Percentiles rank a stretch among this genome's conserved stretches.
Evolutionary conservation across 2,797 vertebrate genomes (phyloP).

Genomic region (Ctenopoma multispine): DNA sequence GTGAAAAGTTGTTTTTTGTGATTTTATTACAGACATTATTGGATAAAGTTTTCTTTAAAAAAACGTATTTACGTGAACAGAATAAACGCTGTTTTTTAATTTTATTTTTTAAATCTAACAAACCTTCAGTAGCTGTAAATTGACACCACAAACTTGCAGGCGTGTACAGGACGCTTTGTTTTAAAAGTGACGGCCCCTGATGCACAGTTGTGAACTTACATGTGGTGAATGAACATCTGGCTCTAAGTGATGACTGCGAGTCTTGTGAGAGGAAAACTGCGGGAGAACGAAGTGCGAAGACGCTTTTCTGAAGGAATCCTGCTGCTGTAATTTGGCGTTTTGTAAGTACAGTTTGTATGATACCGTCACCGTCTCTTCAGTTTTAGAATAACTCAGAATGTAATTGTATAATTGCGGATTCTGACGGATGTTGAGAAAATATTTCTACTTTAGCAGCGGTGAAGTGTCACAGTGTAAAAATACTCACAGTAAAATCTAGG

Average conservation of each 20-base stretch:
- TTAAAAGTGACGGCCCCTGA: conserved; percentile 16
- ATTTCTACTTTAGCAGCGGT: too few relatives aligned
- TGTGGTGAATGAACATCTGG: conserved; percentile 65
- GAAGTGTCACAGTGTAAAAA: too few relatives aligned
- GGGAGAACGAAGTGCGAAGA: conserved; percentile 4
- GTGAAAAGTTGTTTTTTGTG: too few relatives aligned
- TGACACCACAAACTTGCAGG: conserved; percentile 68
- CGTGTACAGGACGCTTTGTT: conserved; percentile 45
- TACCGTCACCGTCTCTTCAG: too few relatives aligned
- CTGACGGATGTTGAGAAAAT: too few relatives aligned
- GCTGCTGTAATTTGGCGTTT: neutral
- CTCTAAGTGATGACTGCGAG: conserved; percentile 40
- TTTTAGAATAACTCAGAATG: too few relatives aligned
- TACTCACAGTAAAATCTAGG: too few relatives aligned
- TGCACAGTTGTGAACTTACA: conserved; percentile 17
- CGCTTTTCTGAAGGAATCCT: conserved; percentile 14
- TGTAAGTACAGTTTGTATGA: conserved; percentile 52
- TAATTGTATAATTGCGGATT: too few relatives aligned
- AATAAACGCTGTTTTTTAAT: too few relatives aligned
- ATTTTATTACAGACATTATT: too few relatives aligned
- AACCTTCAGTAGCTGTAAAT: conserved; percentile 47
- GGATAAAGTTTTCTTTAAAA: too few relatives aligned
- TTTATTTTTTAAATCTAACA: neutral
- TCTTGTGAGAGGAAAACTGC: conserved; percentile 17
- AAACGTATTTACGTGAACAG: too few relatives aligned